Base-by-base conservation (phyloP, 2,888 invertebrate species). In the Melanophora roralis region DNA sequence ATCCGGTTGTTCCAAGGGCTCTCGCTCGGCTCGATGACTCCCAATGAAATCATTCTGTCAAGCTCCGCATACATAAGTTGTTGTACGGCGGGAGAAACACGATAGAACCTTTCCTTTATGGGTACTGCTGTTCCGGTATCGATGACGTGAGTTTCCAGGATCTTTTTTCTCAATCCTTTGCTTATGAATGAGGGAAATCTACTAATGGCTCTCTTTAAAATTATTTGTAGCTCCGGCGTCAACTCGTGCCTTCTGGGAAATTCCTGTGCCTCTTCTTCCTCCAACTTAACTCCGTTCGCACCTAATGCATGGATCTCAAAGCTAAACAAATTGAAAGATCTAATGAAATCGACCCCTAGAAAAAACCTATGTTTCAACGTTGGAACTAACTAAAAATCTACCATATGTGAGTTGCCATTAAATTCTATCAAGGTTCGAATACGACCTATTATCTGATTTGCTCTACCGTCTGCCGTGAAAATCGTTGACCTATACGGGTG, bases 21-120 rank as follows among this genome's bases (percentile, higher is more conserved):
- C 6, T 77, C 67, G 1, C 84, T 85, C 8, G 76, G 82, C 51
- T 86, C 86, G 3, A 88, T 82, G 0, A 88, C 83, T 1, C 82
- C 85, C 8, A 82, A 53, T 2, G 49, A 67, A 9, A 88, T 38
- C 86, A 88, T 87, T 1, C 84, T 53, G 32, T 86, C 85, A 6
- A 87, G 78, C 69, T 87, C 86, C 19, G 62, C 64, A 47, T 74
- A 78, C 34, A 82, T 43, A 5, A 78, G 57, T 12, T 47, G 23
- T 32, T 82, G 81, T 1, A 80, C 73, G 5, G 71, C 75, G 9
- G 82, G 81, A 0, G 81, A 82, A 0, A 78, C 73, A 0, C 81
- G 77, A 19, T 79, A 82, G 36, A 75, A 74, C 2, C 78, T 62
- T 21, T 79, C 65, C 23, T 81, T 82, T 4, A 81, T 55, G 1